phyloP scores from a whole-genome alignment of 2,113 vertebrate genomes.

The Cranoglanis bouderius region DNA sequence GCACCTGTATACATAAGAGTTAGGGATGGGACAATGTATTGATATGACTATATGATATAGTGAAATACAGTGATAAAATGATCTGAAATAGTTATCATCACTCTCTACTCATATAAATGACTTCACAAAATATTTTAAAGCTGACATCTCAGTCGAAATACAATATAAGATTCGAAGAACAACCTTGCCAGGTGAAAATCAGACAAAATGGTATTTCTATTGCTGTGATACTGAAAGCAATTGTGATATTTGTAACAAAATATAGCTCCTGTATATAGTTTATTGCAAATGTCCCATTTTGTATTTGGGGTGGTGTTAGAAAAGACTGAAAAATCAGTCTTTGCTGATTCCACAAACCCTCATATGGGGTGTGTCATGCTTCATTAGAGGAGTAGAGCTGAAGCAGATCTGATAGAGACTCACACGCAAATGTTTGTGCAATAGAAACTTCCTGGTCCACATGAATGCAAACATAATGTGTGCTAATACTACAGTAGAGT shows the following conservation, averaged over 20 bases:
- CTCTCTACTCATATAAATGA: too few relatives aligned
- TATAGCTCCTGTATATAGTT: not conserved
- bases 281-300: not conserved
- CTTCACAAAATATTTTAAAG: too few relatives aligned
- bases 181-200: not conserved
- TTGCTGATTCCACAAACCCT: not conserved
- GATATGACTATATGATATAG: not conserved
- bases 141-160: not conserved
- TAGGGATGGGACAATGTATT: not conserved
- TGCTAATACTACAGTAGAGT: not conserved
- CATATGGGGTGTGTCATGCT: not conserved
- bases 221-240: not conserved
- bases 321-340: not conserved
- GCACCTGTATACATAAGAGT: not conserved
- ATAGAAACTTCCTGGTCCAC: not conserved
- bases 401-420: constrained; percentile 8
- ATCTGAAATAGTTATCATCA: too few relatives aligned
- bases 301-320: not conserved
- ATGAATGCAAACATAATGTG: not conserved
- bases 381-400: not conserved
- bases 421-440: not conserved
- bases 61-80: not conserved
- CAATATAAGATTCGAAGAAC: not conserved
- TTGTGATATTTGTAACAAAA: not conserved
- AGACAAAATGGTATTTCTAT: not conserved